Conservation (phyloP, 2,113 vertebrate species). For the Chloroceryle aenea region DNA sequence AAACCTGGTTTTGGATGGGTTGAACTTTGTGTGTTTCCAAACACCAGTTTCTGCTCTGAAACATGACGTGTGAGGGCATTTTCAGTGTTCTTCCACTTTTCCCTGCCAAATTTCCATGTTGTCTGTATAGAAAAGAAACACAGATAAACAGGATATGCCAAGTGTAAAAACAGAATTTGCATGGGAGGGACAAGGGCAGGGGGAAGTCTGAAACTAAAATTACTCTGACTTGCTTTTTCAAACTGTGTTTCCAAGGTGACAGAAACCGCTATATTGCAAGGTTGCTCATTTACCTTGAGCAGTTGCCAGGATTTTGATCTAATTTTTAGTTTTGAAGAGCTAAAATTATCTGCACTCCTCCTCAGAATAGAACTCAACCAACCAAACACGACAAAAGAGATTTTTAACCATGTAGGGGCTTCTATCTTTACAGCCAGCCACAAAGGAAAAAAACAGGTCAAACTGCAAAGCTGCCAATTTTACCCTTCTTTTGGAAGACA, state of each 20-base stretch:
- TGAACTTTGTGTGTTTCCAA: conserved; percentile 4
- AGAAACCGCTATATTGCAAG: conserved; percentile 8
- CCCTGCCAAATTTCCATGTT: not conserved
- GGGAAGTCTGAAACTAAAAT: conserved; percentile 56
- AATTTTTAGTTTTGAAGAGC: conserved; percentile 18
- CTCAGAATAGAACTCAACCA: conserved; percentile 12
- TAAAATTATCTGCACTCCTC: conserved; percentile 19
- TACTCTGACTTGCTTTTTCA: conserved; percentile 25
- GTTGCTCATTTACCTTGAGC: conserved; percentile 30
- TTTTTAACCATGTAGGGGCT: not conserved
- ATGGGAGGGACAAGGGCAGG: conserved; percentile 37
- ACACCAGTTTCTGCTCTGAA: not conserved
- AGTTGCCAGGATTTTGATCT: conserved; percentile 44
- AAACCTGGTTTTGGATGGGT: not conserved
- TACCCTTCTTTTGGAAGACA: not conserved
- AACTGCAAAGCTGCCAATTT: not conserved
- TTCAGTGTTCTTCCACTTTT: conserved; percentile 4
- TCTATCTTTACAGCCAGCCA: not conserved
- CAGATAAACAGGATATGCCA: conserved; percentile 14
- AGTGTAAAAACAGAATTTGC: conserved; percentile 48
- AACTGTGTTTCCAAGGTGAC: conserved; percentile 50
- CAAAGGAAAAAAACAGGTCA: not conserved
- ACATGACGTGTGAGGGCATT: not conserved
- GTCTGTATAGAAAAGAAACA: not conserved
- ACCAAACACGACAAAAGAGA: not conserved